Evolutionary conservation across 2,113 vertebrate species (phyloP), one percentile per base, ranked within the genome.

Genomic region (Misgurnus anguillicaudatus): DNA sequence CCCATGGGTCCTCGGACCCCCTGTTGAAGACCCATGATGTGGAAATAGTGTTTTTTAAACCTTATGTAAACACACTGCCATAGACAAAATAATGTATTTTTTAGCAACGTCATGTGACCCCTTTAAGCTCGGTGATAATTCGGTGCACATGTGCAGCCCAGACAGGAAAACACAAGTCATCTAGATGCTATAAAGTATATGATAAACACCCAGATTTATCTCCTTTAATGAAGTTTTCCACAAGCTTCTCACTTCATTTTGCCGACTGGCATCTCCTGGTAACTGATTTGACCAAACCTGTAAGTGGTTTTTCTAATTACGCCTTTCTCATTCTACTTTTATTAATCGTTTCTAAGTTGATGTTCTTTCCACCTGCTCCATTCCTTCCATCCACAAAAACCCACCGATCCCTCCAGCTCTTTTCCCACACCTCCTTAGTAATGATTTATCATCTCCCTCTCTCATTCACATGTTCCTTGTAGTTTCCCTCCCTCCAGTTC

Each of bases 261-360:
- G 57, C 61, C 57, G 78, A 62, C 78, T 63, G 61, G 64, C 71
- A 80, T 39, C 73, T 78, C 67, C 45, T n/a, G n/a, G 53, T 70
- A 45, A 73, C 67, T 9, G 73, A 83, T 67, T 68, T 16, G 47
- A 67, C 17, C 19, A 16, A 66, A 70, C 61, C 78, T 80, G 74
- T 63, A 80, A 75, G 78, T 74, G 80, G 75, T 38, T 80, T 78
- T 70, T 81, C 65, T 79, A 79, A 82, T 76, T 84, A 84, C 47
- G 60, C 61, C 60, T 45, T 63, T 45, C 38, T 47, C 11, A 41
- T 11, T 24, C 8, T 63, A 8, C 4, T n/a, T 71, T 45, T 51
- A 11, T 42, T 9, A 55, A n/a, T 68, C 73, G 38, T 48, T 17
- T 31, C 47, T 36, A 62, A 21, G 64, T 47, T 75, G 16, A 51